A percentile compares a stretch with the other conserved stretches of the same genome.
Conservation (phyloP, 1,140 invertebrate genomes). For the Drosophila yakuba region DNA sequence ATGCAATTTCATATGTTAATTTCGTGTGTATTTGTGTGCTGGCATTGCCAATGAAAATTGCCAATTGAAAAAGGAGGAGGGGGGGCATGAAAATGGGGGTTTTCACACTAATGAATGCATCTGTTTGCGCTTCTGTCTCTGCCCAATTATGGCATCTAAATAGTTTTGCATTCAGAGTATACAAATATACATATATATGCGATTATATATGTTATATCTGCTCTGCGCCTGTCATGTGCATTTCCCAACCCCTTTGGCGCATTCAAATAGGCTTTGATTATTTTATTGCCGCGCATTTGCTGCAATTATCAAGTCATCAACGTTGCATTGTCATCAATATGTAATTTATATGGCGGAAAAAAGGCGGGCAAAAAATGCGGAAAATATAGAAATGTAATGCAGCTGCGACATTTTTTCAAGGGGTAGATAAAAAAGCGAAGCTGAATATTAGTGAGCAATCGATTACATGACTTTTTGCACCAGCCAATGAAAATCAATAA, state of each 20-base stretch:
- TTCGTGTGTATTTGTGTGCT: conserved; percentile 28
- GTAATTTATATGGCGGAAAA: conserved; percentile 63
- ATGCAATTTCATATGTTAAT: conserved; percentile 81
- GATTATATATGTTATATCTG: conserved; percentile 1
- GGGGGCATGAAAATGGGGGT: background rate
- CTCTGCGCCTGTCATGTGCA: conserved; percentile 33
- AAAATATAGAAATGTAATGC: conserved; percentile 44
- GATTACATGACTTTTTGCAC: conserved; percentile 30
- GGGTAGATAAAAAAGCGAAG: background rate
- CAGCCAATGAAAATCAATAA: background rate
- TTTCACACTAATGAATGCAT: conserved; percentile 52
- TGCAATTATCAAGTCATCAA: conserved; percentile 83
- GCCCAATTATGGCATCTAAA: conserved; percentile 80
- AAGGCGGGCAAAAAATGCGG: conserved; percentile 22
- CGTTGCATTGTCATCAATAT: conserved; percentile 79
- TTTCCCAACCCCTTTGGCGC: conserved; percentile 14
- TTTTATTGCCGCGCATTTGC: conserved; percentile 83
- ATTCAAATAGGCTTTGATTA: conserved; percentile 81
- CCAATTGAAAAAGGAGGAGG: conserved; percentile 3
- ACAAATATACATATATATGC: conserved; percentile 15
- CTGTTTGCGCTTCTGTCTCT: conserved; percentile 50
- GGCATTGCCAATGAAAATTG: conserved; percentile 27
- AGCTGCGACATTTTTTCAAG: conserved; percentile 42
- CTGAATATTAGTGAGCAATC: conserved; percentile 13
- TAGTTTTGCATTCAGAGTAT: conserved; percentile 49